These are phyloP conservation scores for Saturnia pavonia DNA, from an alignment of 2,888 invertebrate species.

Conservation along the genomic window DNA sequence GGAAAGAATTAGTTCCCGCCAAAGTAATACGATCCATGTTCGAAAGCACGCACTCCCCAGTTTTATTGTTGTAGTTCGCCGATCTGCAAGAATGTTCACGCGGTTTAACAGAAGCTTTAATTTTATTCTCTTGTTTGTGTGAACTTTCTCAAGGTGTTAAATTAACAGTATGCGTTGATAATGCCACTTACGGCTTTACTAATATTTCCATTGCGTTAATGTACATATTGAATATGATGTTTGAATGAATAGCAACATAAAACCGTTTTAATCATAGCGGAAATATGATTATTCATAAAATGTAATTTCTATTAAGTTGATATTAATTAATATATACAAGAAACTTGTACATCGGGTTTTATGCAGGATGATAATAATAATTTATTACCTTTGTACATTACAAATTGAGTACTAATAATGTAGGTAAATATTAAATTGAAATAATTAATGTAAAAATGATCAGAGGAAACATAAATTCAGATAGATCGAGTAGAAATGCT, in stretches of 20 bases:
- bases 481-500: neutral
- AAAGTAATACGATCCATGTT: conserved; percentile 96
- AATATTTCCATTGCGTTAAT: conserved; percentile 39
- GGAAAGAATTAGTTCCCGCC: conserved; percentile 90
- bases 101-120: conserved; percentile 55
- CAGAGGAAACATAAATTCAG: neutral
- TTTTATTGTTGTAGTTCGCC: conserved; percentile 93
- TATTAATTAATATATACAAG: conserved; percentile 12
- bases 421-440: neutral
- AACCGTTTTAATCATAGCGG: neutral
- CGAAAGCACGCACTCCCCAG: conserved; percentile 92
- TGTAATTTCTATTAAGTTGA: conserved; percentile 21
- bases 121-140: conserved; percentile 59
- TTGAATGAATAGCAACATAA: neutral
- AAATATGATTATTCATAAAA: conserved; percentile 24
- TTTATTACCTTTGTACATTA: conserved; percentile 20
- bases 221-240: conserved; percentile 13
- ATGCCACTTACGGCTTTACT: conserved; percentile 28
- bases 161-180: conserved; percentile 33
- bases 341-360: conserved; percentile 6
- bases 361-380: neutral
- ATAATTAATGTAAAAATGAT: neutral
- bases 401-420: neutral
- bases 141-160: conserved; percentile 69
- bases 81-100: conserved; percentile 86